Conservation (phyloP, 2,113 vertebrate genomes). For the Rattus rattus region DNA sequence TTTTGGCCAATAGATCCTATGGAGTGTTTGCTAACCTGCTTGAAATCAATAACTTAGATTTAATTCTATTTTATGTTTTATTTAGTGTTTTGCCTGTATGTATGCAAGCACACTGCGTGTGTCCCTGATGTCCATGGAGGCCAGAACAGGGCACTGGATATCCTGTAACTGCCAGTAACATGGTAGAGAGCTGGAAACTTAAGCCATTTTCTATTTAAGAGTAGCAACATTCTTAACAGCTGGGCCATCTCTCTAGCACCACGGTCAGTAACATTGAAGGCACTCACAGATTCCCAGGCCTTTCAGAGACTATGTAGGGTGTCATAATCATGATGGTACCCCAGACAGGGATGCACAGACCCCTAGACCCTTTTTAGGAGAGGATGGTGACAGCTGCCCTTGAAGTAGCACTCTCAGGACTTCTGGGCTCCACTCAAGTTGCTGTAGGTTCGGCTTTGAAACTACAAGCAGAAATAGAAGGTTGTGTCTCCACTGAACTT, state of each 20-base stretch:
- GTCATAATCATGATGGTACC: background rate
- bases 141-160: background rate
- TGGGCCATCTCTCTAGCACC: background rate
- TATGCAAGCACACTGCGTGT: background rate
- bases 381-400: background rate
- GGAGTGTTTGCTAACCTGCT: background rate
- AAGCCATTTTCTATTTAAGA: background rate
- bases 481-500: accelerated
- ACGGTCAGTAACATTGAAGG: background rate
- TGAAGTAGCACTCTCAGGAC: background rate
- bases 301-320: background rate
- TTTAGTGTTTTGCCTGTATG: background rate
- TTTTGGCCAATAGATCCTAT: background rate
- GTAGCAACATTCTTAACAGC: background rate
- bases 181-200: background rate
- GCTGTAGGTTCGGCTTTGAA: background rate
- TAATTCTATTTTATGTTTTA: background rate
- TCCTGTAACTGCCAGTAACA: background rate
- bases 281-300: background rate
- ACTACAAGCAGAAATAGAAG: background rate
- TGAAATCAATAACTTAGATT: background rate
- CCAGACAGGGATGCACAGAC: background rate
- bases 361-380: background rate
- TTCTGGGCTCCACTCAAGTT: background rate
- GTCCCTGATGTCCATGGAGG: background rate